Percentiles rank a stretch among this genome's conserved stretches.
These are phyloP conservation scores for Arctocebus calabarensis DNA, from an alignment of 2,797 vertebrate genomes.

Conservation along the genomic window DNA sequence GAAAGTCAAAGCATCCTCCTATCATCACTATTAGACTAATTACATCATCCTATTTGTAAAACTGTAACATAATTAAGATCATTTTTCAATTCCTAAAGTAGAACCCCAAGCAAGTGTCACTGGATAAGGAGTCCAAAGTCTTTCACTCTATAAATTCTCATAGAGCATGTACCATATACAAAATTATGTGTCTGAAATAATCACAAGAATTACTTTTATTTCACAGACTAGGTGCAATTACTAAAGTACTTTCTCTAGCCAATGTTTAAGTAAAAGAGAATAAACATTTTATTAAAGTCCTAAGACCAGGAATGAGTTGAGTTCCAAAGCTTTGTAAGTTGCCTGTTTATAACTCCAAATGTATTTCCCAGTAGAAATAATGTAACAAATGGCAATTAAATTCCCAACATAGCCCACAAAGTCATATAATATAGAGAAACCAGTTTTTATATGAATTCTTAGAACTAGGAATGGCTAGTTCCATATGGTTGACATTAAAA, in stretches of 20 bases:
- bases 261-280: constrained; percentile 2
- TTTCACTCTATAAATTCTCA: constrained; percentile 49
- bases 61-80: neutral
- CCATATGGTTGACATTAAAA: constrained; percentile 62
- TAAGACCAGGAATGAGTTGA: neutral
- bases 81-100: constrained; percentile 51
- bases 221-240: constrained; percentile 22
- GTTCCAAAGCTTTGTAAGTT: constrained; percentile 34
- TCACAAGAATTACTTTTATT: constrained; percentile 37
- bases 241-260: neutral
- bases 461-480: neutral
- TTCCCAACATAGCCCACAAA: constrained; percentile 38
- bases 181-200: constrained; percentile 27
- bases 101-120: neutral
- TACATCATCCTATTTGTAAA: constrained; percentile 38
- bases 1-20: constrained; percentile 41
- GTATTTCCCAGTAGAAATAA: constrained; percentile 51
- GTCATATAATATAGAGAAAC: neutral
- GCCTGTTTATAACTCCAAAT: constrained; percentile 8
- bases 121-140: constrained; percentile 18
- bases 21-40: constrained; percentile 12
- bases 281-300: neutral
- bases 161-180: neutral
- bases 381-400: constrained; percentile 14
- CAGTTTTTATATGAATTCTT: neutral